Conservation (phyloP, 92 coral and sea anemone species). For the Parazoanthus swiftii region DNA sequence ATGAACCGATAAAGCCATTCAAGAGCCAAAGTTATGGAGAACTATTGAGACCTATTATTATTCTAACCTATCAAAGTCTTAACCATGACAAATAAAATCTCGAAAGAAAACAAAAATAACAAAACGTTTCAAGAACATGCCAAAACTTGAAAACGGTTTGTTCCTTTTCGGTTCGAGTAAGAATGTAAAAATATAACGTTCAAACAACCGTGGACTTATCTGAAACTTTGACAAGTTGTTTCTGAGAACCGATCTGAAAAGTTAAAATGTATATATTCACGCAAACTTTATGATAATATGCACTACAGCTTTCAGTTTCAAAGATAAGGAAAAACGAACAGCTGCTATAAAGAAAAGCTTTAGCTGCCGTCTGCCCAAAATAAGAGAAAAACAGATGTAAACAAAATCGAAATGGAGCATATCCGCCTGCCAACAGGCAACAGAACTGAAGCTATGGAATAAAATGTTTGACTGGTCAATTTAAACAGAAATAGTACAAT, state of each 20-base stretch:
- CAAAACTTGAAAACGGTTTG: not conserved
- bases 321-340: conserved; percentile 8
- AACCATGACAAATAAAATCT: conserved; percentile 7
- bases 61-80: not conserved
- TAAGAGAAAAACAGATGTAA: conserved; percentile 26
- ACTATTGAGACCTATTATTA: not conserved
- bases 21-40: not conserved
- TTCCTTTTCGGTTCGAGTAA: not conserved
- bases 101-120: conserved; percentile 3
- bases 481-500: not conserved
- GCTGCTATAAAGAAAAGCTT: not conserved
- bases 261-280: not conserved
- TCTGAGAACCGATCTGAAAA: conserved; percentile 19
- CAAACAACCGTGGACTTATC: not conserved
- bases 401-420: conserved; percentile 20
- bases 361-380: conserved; percentile 13
- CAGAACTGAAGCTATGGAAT: not conserved
- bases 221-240: not conserved
- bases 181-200: not conserved
- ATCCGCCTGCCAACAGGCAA: not conserved
- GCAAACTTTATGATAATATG: not conserved
- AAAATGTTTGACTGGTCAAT: not conserved
- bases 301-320: not conserved
- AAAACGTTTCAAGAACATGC: not conserved
- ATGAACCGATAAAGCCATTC: not conserved